Percentiles rank a stretch among this genome's conserved stretches.
Evolutionary conservation across 2,888 invertebrate genomes (phyloP).

Genomic region (Hypsopygia costalis): DNA sequence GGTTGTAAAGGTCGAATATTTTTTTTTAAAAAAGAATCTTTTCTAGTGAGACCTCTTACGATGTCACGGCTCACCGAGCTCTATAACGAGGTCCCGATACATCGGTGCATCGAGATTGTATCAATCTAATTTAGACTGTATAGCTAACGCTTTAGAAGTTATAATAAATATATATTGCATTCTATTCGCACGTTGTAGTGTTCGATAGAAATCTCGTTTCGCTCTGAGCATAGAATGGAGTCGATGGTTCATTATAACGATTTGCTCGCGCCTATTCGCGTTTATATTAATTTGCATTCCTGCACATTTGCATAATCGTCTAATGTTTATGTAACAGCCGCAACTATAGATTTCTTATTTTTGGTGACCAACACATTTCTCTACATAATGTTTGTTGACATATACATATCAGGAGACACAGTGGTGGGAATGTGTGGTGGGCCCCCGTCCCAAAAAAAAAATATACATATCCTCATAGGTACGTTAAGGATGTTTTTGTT

Average conservation of each 20-base stretch:
- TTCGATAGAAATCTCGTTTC: conserved; percentile 37
- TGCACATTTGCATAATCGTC: conserved; percentile 17
- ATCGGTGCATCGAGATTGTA: conserved; percentile 13
- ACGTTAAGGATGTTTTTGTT: no score
- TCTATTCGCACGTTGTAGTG: conserved; percentile 10
- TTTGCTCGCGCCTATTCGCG: conserved; percentile 22
- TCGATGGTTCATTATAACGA: conserved; percentile 27
- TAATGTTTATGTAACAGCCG: conserved; percentile 18
- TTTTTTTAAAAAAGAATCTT: conserved; percentile 7
- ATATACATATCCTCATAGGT: no score
- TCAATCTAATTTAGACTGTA: conserved; percentile 13
- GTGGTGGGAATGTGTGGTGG: no score
- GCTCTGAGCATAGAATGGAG: conserved; percentile 8
- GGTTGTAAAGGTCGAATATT: conserved; percentile 3
- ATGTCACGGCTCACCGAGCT: conserved; percentile 34
- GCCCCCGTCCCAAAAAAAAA: no score
- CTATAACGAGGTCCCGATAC: conserved; percentile 42
- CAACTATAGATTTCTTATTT: conserved; percentile 8
- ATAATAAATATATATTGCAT: conserved; percentile 4
- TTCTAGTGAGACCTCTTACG: conserved; percentile 27
- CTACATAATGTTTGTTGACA: no score
- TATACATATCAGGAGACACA: no score
- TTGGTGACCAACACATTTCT: no score
- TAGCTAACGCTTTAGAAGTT: conserved; percentile 1
- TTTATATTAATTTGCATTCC: conserved; percentile 17